A percentile compares a stretch with the other conserved stretches of the same genome.
Evolutionary conservation across 2,113 vertebrate species (phyloP).

Genomic region (Austrofundulus limnaeus): DNA sequence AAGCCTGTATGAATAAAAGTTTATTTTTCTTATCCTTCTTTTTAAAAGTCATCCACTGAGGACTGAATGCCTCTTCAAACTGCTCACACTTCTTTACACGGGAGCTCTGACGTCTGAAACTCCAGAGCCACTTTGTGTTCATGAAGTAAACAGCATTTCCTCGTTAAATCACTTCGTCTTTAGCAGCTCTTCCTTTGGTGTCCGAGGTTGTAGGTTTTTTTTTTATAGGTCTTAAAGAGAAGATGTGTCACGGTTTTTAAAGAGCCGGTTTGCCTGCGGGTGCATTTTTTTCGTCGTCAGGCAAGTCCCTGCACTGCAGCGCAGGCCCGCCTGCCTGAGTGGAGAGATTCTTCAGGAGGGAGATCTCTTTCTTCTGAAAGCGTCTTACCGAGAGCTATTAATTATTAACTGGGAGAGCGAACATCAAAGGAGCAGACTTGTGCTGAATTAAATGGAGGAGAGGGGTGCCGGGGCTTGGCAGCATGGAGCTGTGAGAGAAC

Average conservation of each 20-base stretch:
- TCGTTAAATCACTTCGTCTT: not conserved
- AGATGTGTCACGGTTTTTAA: conserved; percentile 47
- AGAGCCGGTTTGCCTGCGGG: conserved; percentile 66
- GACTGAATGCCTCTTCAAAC: conserved; percentile 8
- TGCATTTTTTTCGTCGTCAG: conserved; percentile 76
- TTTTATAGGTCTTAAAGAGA: conserved; percentile 12
- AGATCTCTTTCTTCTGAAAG: conserved; percentile 72
- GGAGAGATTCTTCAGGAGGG: conserved; percentile 72
- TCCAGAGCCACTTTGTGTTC: not conserved
- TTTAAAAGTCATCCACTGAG: conserved; percentile 9
- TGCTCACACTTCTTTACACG: conserved; percentile 3
- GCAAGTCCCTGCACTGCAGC: conserved; percentile 75
- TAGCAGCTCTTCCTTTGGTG: conserved; percentile 17
- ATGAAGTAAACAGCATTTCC: conserved; percentile 1
- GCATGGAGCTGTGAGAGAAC: conserved; percentile 55
- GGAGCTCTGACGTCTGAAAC: conserved; percentile 13
- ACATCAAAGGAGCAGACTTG: conserved; percentile 79
- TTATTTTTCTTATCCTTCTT: not conserved
- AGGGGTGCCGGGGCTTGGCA: conserved; percentile 53
- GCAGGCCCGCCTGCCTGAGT: conserved; percentile 61
- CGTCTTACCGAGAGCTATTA: conserved; percentile 75
- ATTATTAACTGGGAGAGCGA: conserved; percentile 77
- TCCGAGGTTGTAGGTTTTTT: conserved; percentile 22
- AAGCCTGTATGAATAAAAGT: not conserved
- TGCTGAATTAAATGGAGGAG: conserved; percentile 65